These are phyloP conservation scores for Zhuqinia jingwanae DNA, from an alignment of 2,888 invertebrate species.

Conservation along the genomic window DNA sequence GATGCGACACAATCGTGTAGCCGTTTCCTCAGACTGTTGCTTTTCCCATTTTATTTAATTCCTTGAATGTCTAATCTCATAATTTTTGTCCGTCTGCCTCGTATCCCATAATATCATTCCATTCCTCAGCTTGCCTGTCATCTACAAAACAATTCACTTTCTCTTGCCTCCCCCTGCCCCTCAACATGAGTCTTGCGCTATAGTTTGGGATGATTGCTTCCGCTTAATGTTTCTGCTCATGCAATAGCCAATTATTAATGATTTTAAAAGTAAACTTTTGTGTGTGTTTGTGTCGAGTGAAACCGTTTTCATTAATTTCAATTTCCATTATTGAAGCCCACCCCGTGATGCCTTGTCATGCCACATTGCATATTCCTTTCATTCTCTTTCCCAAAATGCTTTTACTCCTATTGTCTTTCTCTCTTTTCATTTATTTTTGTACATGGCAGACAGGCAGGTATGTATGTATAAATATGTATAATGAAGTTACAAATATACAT, in stretches of 20 bases:
- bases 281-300: background rate
- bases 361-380: background rate
- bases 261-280: conserved; percentile 36
- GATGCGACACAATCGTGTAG: no score
- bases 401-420: conserved; percentile 9
- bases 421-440: background rate
- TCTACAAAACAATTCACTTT: background rate
- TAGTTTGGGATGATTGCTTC: background rate
- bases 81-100: background rate
- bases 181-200: background rate
- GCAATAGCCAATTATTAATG: conserved; percentile 53
- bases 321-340: conserved; percentile 14
- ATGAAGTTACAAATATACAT: no score
- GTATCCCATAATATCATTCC: background rate
- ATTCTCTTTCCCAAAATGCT: conserved; percentile 11
- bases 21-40: no score
- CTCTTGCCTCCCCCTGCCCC: background rate
- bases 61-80: background rate
- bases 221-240: background rate
- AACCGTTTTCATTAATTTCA: conserved; percentile 18
- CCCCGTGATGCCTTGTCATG: background rate
- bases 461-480: no score
- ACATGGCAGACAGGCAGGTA: no score
- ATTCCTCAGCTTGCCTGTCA: no score
- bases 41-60: conserved; percentile 6